Conservation (phyloP, 1,140 invertebrate species). For the Drosophila eugracilis region DNA sequence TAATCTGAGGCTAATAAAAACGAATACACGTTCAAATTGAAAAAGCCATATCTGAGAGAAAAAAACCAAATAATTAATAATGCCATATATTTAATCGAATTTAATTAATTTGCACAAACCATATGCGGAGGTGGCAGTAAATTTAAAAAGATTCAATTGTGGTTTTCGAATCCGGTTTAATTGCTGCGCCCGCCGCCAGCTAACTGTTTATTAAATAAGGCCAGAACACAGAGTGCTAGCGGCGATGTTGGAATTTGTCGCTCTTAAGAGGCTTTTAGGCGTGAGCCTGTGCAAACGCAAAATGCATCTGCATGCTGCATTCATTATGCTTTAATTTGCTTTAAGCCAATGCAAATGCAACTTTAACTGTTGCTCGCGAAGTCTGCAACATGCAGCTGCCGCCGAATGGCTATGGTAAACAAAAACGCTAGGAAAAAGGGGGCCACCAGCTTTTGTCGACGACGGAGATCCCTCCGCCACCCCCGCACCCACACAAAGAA, state of each 20-base stretch:
- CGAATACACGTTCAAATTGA: constrained; percentile 37
- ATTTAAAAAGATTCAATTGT: constrained; percentile 63
- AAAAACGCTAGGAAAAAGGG: background rate
- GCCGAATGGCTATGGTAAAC: constrained; percentile 21
- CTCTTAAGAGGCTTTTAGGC: constrained; percentile 47
- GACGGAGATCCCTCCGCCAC: constrained; percentile 10
- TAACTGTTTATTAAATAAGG: constrained; percentile 57
- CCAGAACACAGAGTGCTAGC: constrained; percentile 14
- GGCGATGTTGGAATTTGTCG: constrained; percentile 28
- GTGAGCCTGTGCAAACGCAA: background rate
- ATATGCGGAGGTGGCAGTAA: constrained; percentile 32
- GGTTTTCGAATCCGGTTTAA: constrained; percentile 63
- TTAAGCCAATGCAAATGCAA: constrained; percentile 29
- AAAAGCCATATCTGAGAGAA: constrained; percentile 2
- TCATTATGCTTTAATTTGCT: constrained; percentile 40
- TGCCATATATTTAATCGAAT: constrained; percentile 53
- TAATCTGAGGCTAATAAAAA: constrained; percentile 25
- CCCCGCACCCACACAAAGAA: constrained; percentile 24
- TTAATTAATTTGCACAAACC: constrained; percentile 74
- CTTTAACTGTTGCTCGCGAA: constrained; percentile 33
- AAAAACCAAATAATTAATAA: constrained; percentile 65
- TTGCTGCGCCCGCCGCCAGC: constrained; percentile 49
- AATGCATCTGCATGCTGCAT: constrained; percentile 21
- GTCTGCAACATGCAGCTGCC: constrained; percentile 2
- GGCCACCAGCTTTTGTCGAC: constrained; percentile 3